Evolutionary conservation across 2,888 invertebrate species (phyloP).

Genomic region (Parelbella ahira): DNA sequence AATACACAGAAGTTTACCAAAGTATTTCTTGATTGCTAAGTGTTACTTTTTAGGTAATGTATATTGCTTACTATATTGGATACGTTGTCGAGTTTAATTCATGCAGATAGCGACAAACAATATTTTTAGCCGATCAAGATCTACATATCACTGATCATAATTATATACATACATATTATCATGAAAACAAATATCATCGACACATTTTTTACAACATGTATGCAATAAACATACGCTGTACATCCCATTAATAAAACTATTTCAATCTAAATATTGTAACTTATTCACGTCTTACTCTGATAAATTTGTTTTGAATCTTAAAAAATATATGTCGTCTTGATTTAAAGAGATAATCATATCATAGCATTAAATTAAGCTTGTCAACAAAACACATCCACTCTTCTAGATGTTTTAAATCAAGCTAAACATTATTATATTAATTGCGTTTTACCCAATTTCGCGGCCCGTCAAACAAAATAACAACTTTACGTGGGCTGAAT

Average conservation of each 20-base stretch:
- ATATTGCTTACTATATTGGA: no score
- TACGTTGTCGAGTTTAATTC: no score
- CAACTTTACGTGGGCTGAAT: slow-evolving; percentile 24
- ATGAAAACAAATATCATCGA: background rate
- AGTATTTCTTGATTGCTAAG: no score
- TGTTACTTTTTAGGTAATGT: no score
- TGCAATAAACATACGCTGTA: background rate
- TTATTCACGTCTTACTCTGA: slow-evolving; percentile 2
- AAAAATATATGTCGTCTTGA: slow-evolving; percentile 8
- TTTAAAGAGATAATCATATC: slow-evolving; percentile 25
- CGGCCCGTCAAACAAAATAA: slow-evolving; percentile 47
- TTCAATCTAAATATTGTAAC: slow-evolving; percentile 5
- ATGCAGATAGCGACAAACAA: no score
- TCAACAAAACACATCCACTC: slow-evolving; percentile 30
- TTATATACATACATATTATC: no score
- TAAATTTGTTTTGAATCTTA: background rate
- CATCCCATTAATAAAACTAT: background rate
- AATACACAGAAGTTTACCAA: no score
- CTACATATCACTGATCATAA: no score
- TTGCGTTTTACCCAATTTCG: slow-evolving; percentile 64
- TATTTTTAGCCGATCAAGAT: no score
- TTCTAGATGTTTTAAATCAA: slow-evolving; percentile 6
- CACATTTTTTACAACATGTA: background rate
- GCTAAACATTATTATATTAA: slow-evolving; percentile 40
- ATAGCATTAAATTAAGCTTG: slow-evolving; percentile 37